Percentiles rank a stretch among this genome's conserved stretches.
These are phyloP conservation scores for silkworm (Bombyx mori) DNA, from an alignment of 1,140 invertebrate genomes.

Conservation along the genomic window ASM3026992v2 NC_085115.1:9768001-9768500, in stretches of 20 bases:
- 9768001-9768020: conserved; percentile 35
- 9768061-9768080: conserved; percentile 34
- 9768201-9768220: conserved; percentile 38
- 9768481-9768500: too few species aligned
- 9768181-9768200: conserved; percentile 14
- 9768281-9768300: conserved; percentile 40
- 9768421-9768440: background rate
- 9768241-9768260: conserved; percentile 21
- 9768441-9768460: background rate
- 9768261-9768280: conserved; percentile 37
- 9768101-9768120: conserved; percentile 5
- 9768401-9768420: conserved; percentile 37
- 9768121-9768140: conserved; percentile 5
- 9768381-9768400: conserved; percentile 43
- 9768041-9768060: conserved; percentile 13
- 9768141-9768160: conserved; percentile 30
- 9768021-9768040: conserved; percentile 48
- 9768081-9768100: conserved; percentile 23
- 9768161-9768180: conserved; percentile 9
- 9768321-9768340: conserved; percentile 45
- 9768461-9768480: background rate
- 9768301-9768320: conserved; percentile 50
- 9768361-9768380: conserved; percentile 53
- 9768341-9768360: conserved; percentile 46
- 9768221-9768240: conserved; percentile 52